These are phyloP conservation scores for Bathynomus jamesi DNA, from an alignment of 1,140 invertebrate species.

Conservation along the genomic window DNA sequence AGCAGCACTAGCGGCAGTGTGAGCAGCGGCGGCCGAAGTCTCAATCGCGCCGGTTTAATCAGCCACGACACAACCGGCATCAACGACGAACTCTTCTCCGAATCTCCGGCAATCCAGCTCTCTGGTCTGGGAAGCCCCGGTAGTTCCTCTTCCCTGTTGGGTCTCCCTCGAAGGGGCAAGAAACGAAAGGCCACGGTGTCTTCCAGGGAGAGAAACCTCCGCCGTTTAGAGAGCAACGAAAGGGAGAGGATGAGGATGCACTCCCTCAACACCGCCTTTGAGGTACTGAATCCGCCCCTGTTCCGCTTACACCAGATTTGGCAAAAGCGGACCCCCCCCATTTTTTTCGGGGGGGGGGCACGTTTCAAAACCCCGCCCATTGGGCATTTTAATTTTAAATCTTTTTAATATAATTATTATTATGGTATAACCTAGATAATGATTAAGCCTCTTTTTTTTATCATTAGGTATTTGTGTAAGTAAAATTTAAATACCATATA, in stretches of 20 bases:
- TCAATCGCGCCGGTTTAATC: neutral
- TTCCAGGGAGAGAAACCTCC: conserved; percentile 62
- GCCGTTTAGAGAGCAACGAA: conserved; percentile 77
- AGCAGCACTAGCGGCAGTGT: neutral
- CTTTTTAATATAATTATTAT: neutral
- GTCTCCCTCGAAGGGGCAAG: neutral
- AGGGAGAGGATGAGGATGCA: conserved; percentile 81
- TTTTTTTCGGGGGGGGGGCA: no score
- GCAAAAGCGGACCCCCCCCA: no score
- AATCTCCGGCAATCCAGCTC: neutral
- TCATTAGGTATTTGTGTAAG: no score
- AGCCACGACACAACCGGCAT: neutral
- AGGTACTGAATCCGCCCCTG: no score
- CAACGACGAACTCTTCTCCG: neutral
- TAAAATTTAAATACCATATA: no score
- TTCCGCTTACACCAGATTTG: no score
- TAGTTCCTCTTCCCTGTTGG: neutral
- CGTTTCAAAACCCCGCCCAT: no score
- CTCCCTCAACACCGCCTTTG: conserved; percentile 77
- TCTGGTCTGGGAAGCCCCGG: neutral
- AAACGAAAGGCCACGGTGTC: neutral
- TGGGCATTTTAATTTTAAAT: no score
- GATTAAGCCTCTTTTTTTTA: no score
- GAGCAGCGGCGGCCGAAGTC: neutral
- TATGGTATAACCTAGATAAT: neutral